Conservation (phyloP, 2,113 vertebrate species). For the Alethe diademata region DNA sequence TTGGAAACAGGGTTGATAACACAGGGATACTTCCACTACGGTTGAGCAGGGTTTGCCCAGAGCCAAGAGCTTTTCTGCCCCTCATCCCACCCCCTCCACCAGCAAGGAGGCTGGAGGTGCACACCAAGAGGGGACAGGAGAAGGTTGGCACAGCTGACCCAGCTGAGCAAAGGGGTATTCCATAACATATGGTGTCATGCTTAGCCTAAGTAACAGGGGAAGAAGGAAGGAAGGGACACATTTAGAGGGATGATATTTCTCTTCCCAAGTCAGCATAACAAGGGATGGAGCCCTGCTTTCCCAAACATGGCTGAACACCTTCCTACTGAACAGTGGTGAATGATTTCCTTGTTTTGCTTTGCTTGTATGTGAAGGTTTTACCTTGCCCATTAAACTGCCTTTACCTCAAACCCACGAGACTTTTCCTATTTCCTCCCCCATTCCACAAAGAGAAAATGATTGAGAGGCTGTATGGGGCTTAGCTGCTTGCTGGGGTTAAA, state of each 20-base stretch:
- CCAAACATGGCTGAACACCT: not conserved
- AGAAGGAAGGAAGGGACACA: not conserved
- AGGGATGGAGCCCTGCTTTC: not conserved
- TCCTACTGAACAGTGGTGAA: not conserved
- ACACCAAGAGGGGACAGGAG: rapidly evolving
- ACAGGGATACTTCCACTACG: not conserved
- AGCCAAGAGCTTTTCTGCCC: not conserved
- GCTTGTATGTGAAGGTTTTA: not conserved
- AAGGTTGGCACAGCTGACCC: not conserved
- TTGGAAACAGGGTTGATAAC: not conserved
- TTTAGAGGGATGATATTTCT: not conserved
- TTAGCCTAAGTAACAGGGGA: too few relatives aligned
- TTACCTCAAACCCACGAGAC: not conserved
- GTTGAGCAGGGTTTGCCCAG: not conserved
- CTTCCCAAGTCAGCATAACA: not conserved
- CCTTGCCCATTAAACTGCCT: not conserved
- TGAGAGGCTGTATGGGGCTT: not conserved
- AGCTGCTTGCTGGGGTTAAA: not conserved
- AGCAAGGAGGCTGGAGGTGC: rapidly evolving
- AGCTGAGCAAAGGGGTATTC: too few relatives aligned
- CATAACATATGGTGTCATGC: too few relatives aligned
- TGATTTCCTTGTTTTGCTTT: not conserved
- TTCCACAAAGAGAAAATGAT: not conserved
- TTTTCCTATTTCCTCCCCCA: not conserved
- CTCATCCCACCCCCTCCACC: not conserved